Evolutionary conservation across 2,888 invertebrate genomes (phyloP).

Genomic region (Pandemis corylana): DNA sequence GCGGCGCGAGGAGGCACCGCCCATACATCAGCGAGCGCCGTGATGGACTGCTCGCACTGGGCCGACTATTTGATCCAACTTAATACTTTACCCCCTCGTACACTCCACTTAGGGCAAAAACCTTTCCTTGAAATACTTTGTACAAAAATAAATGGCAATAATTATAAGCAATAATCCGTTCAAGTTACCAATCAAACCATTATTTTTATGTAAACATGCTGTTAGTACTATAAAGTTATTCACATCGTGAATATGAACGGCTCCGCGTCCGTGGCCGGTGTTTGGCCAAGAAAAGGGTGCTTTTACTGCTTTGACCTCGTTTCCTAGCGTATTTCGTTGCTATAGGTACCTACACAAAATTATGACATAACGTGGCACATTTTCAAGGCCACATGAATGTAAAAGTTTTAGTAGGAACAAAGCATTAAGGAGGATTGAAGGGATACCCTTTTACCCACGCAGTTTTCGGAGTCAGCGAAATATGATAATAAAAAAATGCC

Average conservation of each 20-base stretch:
- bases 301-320: conserved; percentile 29
- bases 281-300: conserved; percentile 10
- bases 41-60: conserved; percentile 18
- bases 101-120: not conserved
- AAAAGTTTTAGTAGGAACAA: not conserved
- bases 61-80: conserved; percentile 13
- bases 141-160: not conserved
- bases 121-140: not conserved
- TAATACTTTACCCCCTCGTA: conserved; percentile 12
- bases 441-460: not conserved
- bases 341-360: conserved; percentile 4
- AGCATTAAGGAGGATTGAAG: not conserved
- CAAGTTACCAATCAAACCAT: not conserved
- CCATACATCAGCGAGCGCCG: conserved; percentile 10
- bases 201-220: not conserved
- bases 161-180: not conserved
- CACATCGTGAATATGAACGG: not conserved
- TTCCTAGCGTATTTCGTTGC: conserved; percentile 5
- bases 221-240: not conserved
- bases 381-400: conserved; percentile 24
- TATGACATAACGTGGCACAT: conserved; percentile 27
- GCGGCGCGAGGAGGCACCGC: conserved; percentile 9
- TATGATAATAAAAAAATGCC: not conserved
- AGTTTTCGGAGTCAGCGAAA: not conserved
- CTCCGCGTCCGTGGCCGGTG: conserved; percentile 6